Conservation (phyloP, 2,113 vertebrate genomes). For the Zosterops pallidus region DNA sequence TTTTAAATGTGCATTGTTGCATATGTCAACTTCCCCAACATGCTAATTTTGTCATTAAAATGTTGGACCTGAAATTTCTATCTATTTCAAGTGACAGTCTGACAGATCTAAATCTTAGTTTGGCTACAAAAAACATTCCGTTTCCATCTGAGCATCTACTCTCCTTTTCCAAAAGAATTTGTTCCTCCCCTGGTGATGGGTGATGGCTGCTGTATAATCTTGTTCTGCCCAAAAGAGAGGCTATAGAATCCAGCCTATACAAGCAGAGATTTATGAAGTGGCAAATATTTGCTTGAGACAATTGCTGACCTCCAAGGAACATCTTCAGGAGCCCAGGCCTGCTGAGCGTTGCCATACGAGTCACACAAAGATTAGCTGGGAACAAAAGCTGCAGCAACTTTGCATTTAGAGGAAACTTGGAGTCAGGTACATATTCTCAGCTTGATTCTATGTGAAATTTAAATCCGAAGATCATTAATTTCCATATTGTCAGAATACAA, state of each 20-base stretch:
- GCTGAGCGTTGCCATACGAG: conserved; percentile 56
- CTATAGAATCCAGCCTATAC: conserved; percentile 32
- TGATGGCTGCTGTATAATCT: not conserved
- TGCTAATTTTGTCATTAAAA: not conserved
- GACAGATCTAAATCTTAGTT: not conserved
- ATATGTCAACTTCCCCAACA: not conserved
- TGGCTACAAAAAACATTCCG: not conserved
- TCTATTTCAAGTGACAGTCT: conserved; percentile 4
- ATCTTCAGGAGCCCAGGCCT: conserved; percentile 54
- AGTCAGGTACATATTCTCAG: conserved; percentile 53
- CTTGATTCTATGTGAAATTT: conserved; percentile 44
- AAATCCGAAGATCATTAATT: conserved; percentile 17
- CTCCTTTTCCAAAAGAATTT: conserved; percentile 12
- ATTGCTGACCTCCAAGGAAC: conserved; percentile 45
- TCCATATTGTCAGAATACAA: not conserved
- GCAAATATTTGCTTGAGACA: conserved; percentile 56
- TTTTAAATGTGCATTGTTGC: not conserved
- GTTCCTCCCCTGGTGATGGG: conserved; percentile 24
- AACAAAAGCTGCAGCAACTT: conserved; percentile 38
- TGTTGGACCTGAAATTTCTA: not conserved
- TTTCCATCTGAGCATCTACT: not conserved
- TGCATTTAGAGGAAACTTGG: conserved; percentile 43
- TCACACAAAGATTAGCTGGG: not conserved
- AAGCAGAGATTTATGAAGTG: conserved; percentile 53
- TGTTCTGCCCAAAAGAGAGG: not conserved